A percentile compares a stretch with the other conserved stretches of the same genome.
Evolutionary conservation across 2,113 vertebrate genomes (phyloP).

Genomic region (Cyphomyrus plagiostoma): DNA sequence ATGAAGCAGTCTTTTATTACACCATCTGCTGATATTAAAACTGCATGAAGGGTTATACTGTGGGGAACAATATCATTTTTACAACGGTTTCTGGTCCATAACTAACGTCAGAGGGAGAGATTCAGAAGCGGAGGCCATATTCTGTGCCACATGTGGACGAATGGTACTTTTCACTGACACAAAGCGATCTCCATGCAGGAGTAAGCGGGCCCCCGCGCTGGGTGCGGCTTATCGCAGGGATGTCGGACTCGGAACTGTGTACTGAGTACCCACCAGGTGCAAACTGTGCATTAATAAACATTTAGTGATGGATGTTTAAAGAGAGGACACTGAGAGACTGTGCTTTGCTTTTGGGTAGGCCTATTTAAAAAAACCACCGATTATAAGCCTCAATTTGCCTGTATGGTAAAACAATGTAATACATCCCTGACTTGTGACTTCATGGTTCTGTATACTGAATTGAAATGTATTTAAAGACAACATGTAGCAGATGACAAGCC

Average conservation of each 20-base stretch:
- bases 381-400: background rate
- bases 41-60: background rate
- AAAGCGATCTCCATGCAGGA: too few relatives aligned
- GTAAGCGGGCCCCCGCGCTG: too few relatives aligned
- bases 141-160: background rate
- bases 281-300: background rate
- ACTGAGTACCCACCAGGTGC: background rate
- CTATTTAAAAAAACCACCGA: background rate
- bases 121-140: background rate
- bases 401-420: background rate
- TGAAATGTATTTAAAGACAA: background rate
- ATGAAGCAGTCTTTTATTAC: constrained; percentile 18
- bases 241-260: too few relatives aligned
- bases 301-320: background rate
- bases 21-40: constrained; percentile 21
- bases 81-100: constrained; percentile 1
- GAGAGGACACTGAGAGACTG: background rate
- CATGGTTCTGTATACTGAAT: background rate
- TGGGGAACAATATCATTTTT: constrained; percentile 1
- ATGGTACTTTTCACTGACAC: background rate
- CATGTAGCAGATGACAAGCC: background rate
- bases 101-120: background rate
- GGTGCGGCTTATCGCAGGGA: too few relatives aligned
- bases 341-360: background rate
- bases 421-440: background rate